Evolutionary conservation across 2,888 invertebrate species (phyloP), one percentile per base, ranked within the genome.

Genomic region (Tenthredo amoena): DNA sequence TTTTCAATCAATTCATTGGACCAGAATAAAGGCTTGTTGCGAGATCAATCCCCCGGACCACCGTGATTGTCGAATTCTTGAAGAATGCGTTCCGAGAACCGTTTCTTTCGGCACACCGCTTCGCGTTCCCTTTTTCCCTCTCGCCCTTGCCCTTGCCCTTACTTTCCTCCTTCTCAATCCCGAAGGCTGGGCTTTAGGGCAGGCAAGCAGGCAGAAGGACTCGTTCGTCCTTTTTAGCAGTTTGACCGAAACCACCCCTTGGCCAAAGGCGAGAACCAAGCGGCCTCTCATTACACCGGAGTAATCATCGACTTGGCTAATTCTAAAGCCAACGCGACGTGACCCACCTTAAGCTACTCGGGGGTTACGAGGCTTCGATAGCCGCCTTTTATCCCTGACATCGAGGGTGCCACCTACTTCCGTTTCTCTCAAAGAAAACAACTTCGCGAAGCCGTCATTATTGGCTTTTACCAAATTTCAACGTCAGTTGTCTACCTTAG

Each of bases 391-490:
- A 90, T 89, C 88, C 90, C 84, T 88, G 89, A 85, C 87, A 84
- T 88, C 87, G 85, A 74, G 50, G 74, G 68, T 34, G 86, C 88
- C 89, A 90, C 86, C 89, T 89, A 89, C 90, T 89, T 89, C 89
- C 89, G 89, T 86, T 84, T 82, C 85, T 34, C 72, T 79, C 82
- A 79, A 58, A 84, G 79, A 43, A 86, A 86, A 87, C 87, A 85
- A 85, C 87, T 86, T 74, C 86, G 86, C 84, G 87, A 87, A 87
- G 87, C 89, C 88, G 88, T 91, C 90, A 90, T 91, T 91, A 90
- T 90, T 89, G 88, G 87, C 88, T 89, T 88, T 89, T 88, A 88
- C 83, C 85, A 50, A 81, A 71, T 43, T 84, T 62, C 40, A 65
- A 71, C 68, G 83, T 83, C 83, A 68, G 68, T 83, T 71, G 68